These are phyloP conservation scores for Polylopha cassiicola DNA, from an alignment of 2,888 invertebrate species.

Conservation along the genomic window DNA sequence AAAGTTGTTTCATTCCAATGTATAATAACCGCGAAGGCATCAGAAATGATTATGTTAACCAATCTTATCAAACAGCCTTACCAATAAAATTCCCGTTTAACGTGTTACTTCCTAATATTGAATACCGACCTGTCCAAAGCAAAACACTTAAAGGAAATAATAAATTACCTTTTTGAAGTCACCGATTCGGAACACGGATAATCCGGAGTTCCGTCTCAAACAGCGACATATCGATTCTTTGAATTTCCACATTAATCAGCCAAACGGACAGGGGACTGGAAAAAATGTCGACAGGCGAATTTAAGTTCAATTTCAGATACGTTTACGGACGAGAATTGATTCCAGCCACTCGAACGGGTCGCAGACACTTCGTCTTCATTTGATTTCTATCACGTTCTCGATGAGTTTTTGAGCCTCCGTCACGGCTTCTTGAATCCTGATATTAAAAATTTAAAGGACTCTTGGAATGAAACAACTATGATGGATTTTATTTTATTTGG, in stretches of 20 bases:
- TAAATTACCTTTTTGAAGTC: conserved; percentile 24
- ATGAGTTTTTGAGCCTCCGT: conserved; percentile 1
- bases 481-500: too few relatives aligned
- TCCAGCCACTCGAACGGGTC: not conserved
- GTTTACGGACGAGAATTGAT: conserved; percentile 15
- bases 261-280: conserved; percentile 14
- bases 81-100: too few relatives aligned
- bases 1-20: too few relatives aligned
- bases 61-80: too few relatives aligned
- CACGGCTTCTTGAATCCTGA: too few relatives aligned
- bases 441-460: conserved; percentile 2
- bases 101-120: too few relatives aligned
- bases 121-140: too few relatives aligned
- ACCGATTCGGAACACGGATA: conserved; percentile 27
- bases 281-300: conserved; percentile 10
- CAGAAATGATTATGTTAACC: too few relatives aligned
- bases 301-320: conserved; percentile 15
- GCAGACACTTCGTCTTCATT: conserved; percentile 1
- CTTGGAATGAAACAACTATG: too few relatives aligned
- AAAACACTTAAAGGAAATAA: conserved; percentile 7
- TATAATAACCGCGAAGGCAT: too few relatives aligned
- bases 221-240: conserved; percentile 30
- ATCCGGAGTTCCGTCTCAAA: conserved; percentile 29
- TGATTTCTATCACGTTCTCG: conserved; percentile 14
- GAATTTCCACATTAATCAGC: conserved; percentile 29